Conservation (phyloP, 2,113 vertebrate species). For the Enhydra lutris region DNA sequence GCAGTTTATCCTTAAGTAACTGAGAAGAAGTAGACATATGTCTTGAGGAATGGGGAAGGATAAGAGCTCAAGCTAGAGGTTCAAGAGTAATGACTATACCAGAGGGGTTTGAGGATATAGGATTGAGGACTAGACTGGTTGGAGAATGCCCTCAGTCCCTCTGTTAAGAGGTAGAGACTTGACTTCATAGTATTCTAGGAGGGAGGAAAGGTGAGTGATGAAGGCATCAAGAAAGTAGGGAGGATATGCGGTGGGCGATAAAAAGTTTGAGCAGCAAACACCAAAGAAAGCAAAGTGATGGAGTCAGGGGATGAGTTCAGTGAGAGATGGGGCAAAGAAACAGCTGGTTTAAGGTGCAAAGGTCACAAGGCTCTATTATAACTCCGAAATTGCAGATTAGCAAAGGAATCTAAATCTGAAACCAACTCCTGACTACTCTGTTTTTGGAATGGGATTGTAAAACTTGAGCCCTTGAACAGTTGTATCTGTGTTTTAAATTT, state of each 20-base stretch:
- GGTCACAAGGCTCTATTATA: conserved; percentile 4
- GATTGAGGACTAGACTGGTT: not conserved
- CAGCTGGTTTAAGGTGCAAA: conserved; percentile 26
- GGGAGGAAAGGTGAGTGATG: not conserved
- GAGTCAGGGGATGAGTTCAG: not conserved
- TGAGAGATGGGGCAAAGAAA: not conserved
- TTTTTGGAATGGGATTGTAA: conserved; percentile 45
- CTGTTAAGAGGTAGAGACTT: not conserved
- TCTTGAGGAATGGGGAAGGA: not conserved
- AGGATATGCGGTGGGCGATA: not conserved
- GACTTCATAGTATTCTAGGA: not conserved
- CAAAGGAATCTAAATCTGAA: conserved; percentile 66
- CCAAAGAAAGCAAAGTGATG: not conserved
- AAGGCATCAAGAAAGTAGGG: not conserved
- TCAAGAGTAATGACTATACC: not conserved
- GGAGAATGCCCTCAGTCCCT: not conserved
- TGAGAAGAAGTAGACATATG: not conserved
- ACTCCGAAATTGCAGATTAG: conserved; percentile 45
- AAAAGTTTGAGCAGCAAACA: not conserved
- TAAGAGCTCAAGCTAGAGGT: not conserved
- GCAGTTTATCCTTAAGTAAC: conserved; percentile 2
- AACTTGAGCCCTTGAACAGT: conserved; percentile 53
- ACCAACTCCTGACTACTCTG: not conserved
- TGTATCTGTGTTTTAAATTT: conserved; percentile 34
- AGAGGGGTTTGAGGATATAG: not conserved